Conservation (phyloP, 2,888 invertebrate species). For the Eueremaeus valkanovi region DNA sequence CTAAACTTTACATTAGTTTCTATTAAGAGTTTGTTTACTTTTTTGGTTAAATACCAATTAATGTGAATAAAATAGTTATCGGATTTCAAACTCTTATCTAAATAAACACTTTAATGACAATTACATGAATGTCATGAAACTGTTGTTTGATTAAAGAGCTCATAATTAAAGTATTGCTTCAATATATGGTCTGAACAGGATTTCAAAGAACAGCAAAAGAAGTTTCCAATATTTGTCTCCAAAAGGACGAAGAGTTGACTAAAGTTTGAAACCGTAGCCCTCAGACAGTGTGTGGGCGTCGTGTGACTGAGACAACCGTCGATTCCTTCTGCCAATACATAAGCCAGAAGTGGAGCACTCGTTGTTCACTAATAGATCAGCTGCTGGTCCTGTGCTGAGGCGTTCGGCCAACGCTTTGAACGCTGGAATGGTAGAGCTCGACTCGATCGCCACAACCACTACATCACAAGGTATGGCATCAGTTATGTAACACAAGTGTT, state of each 20-base stretch:
- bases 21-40: too few species aligned
- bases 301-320: too few species aligned
- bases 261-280: too few species aligned
- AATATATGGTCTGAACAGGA: too few species aligned
- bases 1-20: too few species aligned
- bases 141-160: background rate
- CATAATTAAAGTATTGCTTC: too few species aligned
- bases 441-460: background rate
- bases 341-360: slow-evolving; percentile 29
- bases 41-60: too few species aligned
- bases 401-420: background rate
- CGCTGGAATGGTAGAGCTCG: slow-evolving; percentile 23
- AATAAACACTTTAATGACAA: slow-evolving; percentile 9
- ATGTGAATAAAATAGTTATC: background rate
- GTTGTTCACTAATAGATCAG: slow-evolving; percentile 3
- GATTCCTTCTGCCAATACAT: background rate
- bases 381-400: background rate
- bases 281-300: slow-evolving; percentile 20
- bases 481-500: too few species aligned
- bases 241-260: too few species aligned
- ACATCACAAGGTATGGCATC: slow-evolving; percentile 1
- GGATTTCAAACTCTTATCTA: background rate
- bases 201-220: too few species aligned
- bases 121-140: background rate
- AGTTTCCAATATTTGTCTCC: too few species aligned